These are phyloP conservation scores for Stenichneumon culpator DNA, from an alignment of 2,888 invertebrate genomes.

Conservation along the genomic window DNA sequence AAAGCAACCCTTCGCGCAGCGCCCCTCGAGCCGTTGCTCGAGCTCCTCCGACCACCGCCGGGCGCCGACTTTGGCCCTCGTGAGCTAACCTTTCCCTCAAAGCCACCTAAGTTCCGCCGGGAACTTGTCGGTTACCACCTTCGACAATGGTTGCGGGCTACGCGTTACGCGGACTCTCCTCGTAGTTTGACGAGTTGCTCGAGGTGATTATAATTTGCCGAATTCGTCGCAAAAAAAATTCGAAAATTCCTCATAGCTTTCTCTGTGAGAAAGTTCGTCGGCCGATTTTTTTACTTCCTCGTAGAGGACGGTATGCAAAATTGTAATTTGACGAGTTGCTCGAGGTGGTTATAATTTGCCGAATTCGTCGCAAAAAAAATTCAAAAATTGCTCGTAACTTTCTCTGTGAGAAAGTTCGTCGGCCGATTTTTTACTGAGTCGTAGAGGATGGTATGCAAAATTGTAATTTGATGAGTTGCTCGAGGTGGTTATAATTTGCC, in stretches of 20 bases:
- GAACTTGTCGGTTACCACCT: conserved; percentile 35
- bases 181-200: background rate
- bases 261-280: no score
- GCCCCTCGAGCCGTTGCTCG: conserved; percentile 38
- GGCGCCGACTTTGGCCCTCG: conserved; percentile 53
- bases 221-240: no score
- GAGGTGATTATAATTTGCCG: background rate
- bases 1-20: conserved; percentile 78
- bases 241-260: no score
- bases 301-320: no score
- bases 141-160: background rate
- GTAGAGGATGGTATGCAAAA: no score
- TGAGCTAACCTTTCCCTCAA: conserved; percentile 32
- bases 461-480: background rate
- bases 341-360: no score
- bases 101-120: conserved; percentile 36
- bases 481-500: background rate
- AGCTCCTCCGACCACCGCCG: conserved; percentile 50
- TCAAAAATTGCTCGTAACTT: no score
- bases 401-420: no score
- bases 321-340: no score
- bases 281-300: no score
- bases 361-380: no score
- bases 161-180: background rate
- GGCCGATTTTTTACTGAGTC: no score